These are phyloP conservation scores for Aspidiotus rigidus DNA, from an alignment of 2,888 invertebrate genomes.

Conservation along the genomic window DNA sequence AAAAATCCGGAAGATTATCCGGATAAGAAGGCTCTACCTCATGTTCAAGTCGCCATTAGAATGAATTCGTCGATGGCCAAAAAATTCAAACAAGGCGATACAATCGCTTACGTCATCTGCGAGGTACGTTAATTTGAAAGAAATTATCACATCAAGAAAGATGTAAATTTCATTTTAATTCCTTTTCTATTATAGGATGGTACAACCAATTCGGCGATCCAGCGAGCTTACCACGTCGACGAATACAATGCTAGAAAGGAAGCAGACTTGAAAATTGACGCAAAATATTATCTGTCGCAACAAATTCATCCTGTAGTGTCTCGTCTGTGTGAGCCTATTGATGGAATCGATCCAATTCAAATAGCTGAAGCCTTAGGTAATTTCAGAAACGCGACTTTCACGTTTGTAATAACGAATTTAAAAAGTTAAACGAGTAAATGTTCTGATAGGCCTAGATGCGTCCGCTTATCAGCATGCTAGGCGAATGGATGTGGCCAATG, in stretches of 20 bases:
- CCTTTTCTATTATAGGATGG: conserved; percentile 52
- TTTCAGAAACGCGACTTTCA: conserved; percentile 36
- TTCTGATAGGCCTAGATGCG: conserved; percentile 12
- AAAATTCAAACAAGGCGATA: conserved; percentile 83
- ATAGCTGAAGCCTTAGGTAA: conserved; percentile 81
- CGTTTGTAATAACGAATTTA: background rate
- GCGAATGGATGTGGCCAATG: conserved; percentile 37
- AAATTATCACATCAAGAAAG: background rate
- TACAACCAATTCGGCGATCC: conserved; percentile 65
- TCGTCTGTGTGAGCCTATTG: conserved; percentile 89
- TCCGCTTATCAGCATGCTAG: conserved; percentile 7
- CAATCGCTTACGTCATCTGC: conserved; percentile 91
- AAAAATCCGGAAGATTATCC: conserved; percentile 88
- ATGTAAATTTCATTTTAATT: background rate
- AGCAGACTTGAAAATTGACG: conserved; percentile 62
- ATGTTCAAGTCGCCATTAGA: conserved; percentile 85
- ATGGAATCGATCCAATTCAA: conserved; percentile 80
- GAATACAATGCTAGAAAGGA: conserved; percentile 60
- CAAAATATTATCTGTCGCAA: conserved; percentile 82
- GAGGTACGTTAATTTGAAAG: conserved; percentile 45
- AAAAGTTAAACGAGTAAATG: background rate
- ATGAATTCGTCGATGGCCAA: conserved; percentile 68
- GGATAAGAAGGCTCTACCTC: conserved; percentile 70
- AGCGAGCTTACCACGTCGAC: conserved; percentile 88
- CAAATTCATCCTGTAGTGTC: conserved; percentile 95